These are phyloP conservation scores for Caenorhabditis imperialis DNA, from an alignment of 2,888 invertebrate genomes.

Conservation along the genomic window DNA sequence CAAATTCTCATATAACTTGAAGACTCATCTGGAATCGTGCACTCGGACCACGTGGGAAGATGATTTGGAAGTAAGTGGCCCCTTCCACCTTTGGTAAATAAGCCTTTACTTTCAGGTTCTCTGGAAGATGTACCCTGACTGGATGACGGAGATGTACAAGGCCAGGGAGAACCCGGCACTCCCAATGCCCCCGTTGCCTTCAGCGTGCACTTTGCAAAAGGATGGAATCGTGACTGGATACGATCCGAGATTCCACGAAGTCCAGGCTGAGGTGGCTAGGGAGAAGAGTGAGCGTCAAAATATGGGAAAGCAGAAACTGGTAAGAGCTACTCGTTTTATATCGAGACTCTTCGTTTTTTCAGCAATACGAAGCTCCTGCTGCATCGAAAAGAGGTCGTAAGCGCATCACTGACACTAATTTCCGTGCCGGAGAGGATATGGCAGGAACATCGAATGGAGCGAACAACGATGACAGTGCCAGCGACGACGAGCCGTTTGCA, in stretches of 20 bases:
- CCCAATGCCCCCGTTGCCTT: background rate
- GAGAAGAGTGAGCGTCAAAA: background rate
- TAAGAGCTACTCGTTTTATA: too few species aligned
- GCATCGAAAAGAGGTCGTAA: too few species aligned
- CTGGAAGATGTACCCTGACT: background rate
- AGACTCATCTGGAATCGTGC: conserved; percentile 5
- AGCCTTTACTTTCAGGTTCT: conserved; percentile 2
- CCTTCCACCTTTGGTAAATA: too few species aligned
- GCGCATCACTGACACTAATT: too few species aligned
- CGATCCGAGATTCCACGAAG: background rate
- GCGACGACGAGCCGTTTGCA: too few species aligned
- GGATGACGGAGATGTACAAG: background rate
- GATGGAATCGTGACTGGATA: conserved; percentile 4
- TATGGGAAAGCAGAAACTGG: background rate
- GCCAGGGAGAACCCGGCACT: background rate
- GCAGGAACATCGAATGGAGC: too few species aligned
- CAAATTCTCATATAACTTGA: conserved; percentile 15
- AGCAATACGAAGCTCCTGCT: too few species aligned
- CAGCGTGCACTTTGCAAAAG: conserved; percentile 1
- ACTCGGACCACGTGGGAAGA: background rate
- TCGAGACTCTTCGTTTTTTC: too few species aligned
- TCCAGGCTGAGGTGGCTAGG: background rate
- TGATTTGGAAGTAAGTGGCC: background rate
- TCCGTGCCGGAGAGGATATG: too few species aligned
- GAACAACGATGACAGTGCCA: too few species aligned